Percentiles rank a stretch among this genome's conserved stretches.
phyloP scores from a whole-genome alignment of 1,140 invertebrate genomes.

The Zelostemma sp. region DNA sequence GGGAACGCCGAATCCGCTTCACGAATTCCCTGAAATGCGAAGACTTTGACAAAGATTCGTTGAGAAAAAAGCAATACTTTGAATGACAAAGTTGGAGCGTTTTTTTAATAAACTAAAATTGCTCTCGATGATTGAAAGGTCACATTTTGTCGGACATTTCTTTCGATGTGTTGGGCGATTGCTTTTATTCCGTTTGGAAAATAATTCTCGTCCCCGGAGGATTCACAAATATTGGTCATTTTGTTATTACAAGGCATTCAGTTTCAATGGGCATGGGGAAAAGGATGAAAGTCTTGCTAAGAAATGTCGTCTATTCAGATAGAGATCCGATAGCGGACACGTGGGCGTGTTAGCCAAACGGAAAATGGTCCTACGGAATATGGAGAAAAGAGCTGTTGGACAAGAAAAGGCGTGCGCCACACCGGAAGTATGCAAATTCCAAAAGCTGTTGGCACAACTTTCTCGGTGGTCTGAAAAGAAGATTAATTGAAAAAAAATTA shows the following conservation, averaged over 20 bases:
- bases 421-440: conserved; percentile 61
- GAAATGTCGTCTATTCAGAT: conserved; percentile 24
- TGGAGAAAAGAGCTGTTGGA: conserved; percentile 12
- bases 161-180: too few species aligned
- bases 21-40: too few species aligned
- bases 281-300: neutral
- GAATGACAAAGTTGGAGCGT: too few species aligned
- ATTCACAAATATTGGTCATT: conserved; percentile 19
- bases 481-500: conserved; percentile 65
- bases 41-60: too few species aligned
- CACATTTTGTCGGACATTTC: too few species aligned
- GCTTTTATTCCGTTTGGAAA: conserved; percentile 13
- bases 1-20: too few species aligned
- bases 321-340: conserved; percentile 16
- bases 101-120: too few species aligned
- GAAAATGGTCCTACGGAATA: conserved; percentile 21
- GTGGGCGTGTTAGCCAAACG: conserved; percentile 22
- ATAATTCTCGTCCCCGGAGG: conserved; percentile 21
- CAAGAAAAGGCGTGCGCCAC: conserved; percentile 37
- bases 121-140: too few species aligned
- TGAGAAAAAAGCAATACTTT: too few species aligned
- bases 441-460: conserved; percentile 57
- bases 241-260: conserved; percentile 16
- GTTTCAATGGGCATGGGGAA: conserved; percentile 6
- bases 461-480: conserved; percentile 53